Evolutionary conservation across 2,888 invertebrate genomes (phyloP), one percentile per base, ranked within the genome.

Genomic region (Cheilosia vulpina): DNA sequence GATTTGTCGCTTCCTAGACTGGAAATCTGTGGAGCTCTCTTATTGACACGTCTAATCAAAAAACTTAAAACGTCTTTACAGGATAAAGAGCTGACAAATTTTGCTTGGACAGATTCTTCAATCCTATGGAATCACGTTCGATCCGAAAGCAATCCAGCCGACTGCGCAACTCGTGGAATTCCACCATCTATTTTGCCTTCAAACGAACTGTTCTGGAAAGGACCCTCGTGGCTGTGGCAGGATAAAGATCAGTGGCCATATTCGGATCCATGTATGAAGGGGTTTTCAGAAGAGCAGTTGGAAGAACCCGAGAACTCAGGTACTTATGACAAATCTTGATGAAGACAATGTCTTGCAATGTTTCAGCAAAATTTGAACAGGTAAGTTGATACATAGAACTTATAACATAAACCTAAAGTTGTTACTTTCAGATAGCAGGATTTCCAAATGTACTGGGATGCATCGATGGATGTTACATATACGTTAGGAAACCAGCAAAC

Each of bases 51-150:
- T 21, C 19, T 38, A 31, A 43, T 24, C 24, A 41, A 50, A 21
- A 65, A 52, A 50, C 52, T 65, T 2, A 65, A 52, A 11, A 38
- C 50, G 19, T 66, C 50, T 53, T 52, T 52, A 63, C 47, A 63
- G 63, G 47, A 63, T 21, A 63, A 63, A 31, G 47, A 63, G 4
- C 47, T 63, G 13, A 69, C 87, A 24, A 4, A 66, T 0, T 76
- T 77, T 31, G 89, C 88, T 0, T 62, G 50, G 52, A 72, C 72
- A 50, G 47, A 62, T 38, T 52, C 72, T 17, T 50, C 60, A 19
- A 72, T 72, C 6, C 4, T 13, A 34, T 88, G 88, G 87, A 50
- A 75, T 43, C 84, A 87, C 68, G 66, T 88, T 19, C 60, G 69
- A 9, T 81, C 69, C 19, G 55, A 41, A 17, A 47, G 27, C n/a